Conservation (phyloP, 2,797 vertebrate species). For the Orientallactaga sibirica region DNA sequence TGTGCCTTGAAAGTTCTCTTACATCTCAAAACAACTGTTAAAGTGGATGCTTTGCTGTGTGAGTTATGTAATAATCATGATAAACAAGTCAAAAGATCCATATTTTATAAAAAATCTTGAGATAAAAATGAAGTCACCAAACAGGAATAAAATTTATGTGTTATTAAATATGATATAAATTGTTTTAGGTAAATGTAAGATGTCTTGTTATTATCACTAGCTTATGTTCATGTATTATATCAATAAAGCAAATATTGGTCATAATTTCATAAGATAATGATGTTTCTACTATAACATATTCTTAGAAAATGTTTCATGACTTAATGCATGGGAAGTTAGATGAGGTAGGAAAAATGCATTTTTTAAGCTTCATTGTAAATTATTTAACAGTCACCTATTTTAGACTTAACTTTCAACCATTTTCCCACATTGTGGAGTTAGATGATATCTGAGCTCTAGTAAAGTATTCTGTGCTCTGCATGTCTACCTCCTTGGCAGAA, state of each 20-base stretch:
- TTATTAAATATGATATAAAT: conserved; percentile 6
- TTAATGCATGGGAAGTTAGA: background rate
- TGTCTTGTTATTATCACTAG: conserved; percentile 20
- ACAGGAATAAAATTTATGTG: background rate
- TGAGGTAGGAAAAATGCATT: background rate
- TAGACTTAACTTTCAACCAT: background rate
- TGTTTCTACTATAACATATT: background rate
- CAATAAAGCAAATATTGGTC: background rate
- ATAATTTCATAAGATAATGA: background rate
- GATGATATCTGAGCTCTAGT: background rate
- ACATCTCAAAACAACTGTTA: conserved; percentile 15
- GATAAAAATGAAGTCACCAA: background rate
- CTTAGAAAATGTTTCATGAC: background rate
- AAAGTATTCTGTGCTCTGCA: background rate
- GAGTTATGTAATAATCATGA: background rate
- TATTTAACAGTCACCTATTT: background rate
- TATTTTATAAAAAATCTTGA: background rate
- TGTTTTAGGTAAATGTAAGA: background rate
- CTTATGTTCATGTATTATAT: background rate
- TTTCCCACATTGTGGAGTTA: background rate
- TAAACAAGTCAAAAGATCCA: background rate
- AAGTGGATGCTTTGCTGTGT: background rate
- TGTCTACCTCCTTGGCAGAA: background rate
- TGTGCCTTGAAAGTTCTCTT: background rate
- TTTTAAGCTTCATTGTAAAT: conserved; percentile 13